Evolutionary conservation across 1,140 invertebrate genomes (phyloP).

Genomic region (Aphelinus certus): DNA sequence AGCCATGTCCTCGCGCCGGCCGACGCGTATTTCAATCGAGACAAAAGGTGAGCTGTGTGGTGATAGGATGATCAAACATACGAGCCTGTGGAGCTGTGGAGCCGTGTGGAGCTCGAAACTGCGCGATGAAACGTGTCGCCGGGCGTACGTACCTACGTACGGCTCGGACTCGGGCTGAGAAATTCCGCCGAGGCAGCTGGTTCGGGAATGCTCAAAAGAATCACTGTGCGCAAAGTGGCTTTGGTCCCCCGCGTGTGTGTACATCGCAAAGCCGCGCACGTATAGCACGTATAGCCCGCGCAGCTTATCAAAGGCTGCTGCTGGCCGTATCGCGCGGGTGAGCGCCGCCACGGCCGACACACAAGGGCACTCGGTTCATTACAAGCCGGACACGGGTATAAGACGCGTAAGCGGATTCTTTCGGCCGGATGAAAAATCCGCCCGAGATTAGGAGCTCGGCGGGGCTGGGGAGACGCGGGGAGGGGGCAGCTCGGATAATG

Average conservation of each 20-base stretch:
- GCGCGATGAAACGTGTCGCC: no score
- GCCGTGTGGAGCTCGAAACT: no score
- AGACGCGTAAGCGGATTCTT: not conserved
- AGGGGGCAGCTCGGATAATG: not conserved
- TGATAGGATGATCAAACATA: no score
- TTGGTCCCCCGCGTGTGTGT: not conserved
- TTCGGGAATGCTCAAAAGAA: no score
- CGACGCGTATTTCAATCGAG: not conserved
- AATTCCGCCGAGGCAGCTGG: no score
- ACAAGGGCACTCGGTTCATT: not conserved
- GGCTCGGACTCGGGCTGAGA: no score
- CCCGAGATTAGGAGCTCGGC: no score
- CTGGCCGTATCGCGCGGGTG: not conserved
- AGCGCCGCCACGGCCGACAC: not conserved
- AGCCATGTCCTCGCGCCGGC: not conserved
- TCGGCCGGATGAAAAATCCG: not conserved
- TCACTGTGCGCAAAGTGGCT: no score
- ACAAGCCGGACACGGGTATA: not conserved
- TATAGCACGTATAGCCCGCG: not conserved
- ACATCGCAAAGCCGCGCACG: not conserved
- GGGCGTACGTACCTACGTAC: no score
- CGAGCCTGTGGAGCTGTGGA: no score
- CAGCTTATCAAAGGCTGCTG: slow-evolving; percentile 1
- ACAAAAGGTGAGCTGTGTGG: no score
- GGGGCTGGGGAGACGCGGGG: not conserved